Evolutionary conservation across 2,888 invertebrate species (phyloP).

Genomic region (Oeneis ivallda): DNA sequence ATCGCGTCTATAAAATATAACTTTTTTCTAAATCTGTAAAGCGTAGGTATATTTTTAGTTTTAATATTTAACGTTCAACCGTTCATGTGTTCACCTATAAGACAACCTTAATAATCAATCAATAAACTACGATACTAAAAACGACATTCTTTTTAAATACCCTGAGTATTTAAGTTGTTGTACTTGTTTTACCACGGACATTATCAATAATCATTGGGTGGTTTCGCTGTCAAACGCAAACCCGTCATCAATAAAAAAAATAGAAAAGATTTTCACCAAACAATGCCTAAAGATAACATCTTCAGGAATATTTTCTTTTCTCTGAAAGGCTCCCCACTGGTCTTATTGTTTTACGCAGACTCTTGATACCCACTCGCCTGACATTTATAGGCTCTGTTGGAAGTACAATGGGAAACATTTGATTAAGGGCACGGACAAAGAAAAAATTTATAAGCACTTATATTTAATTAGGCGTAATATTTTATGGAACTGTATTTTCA

Average conservation of each 20-base stretch:
- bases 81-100: too few species aligned
- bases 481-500: neutral
- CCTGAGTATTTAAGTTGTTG: too few species aligned
- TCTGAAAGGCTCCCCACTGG: conserved; percentile 29
- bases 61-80: too few species aligned
- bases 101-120: too few species aligned
- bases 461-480: conserved; percentile 8
- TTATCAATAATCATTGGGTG: neutral
- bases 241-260: conserved; percentile 6
- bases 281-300: conserved; percentile 31
- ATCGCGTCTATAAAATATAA: too few species aligned
- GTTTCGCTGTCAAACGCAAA: neutral
- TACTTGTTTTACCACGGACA: neutral
- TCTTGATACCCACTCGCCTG: conserved; percentile 23
- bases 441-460: conserved; percentile 18
- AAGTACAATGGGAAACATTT: conserved; percentile 26
- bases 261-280: conserved; percentile 13
- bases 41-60: too few species aligned
- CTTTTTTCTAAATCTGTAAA: too few species aligned
- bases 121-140: neutral
- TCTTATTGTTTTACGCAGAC: conserved; percentile 32
- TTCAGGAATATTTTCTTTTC: conserved; percentile 28
- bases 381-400: conserved; percentile 34
- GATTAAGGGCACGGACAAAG: conserved; percentile 21
- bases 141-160: neutral